A percentile compares a stretch with the other conserved stretches of the same genome.
These are phyloP conservation scores for Engraulis encrasicolus DNA, from an alignment of 2,113 vertebrate species.

Conservation along the genomic window DNA sequence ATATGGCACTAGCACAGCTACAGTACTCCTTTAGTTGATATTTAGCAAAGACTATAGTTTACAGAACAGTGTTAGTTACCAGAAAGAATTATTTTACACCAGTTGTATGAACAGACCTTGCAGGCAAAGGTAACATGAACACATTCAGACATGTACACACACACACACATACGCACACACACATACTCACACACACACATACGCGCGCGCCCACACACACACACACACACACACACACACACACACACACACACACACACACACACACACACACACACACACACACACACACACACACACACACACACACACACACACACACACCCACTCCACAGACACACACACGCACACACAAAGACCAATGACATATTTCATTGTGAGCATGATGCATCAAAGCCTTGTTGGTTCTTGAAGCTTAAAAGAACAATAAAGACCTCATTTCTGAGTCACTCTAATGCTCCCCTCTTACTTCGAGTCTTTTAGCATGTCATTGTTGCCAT, in stretches of 20 bases:
- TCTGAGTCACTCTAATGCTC: conserved; percentile 12
- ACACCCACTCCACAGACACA: background rate
- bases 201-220: background rate
- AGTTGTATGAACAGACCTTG: conserved; percentile 30
- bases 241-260: too few relatives aligned
- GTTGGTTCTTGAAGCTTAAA: conserved; percentile 21
- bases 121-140: conserved; percentile 33
- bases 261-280: too few relatives aligned
- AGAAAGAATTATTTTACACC: background rate
- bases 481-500: too few relatives aligned
- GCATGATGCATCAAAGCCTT: conserved; percentile 41
- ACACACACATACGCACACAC: background rate
- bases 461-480: background rate
- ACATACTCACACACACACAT: background rate
- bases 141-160: background rate
- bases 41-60: background rate
- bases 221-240: background rate
- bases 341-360: background rate
- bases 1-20: conserved; percentile 2
- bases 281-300: too few relatives aligned
- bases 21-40: background rate
- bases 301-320: background rate
- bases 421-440: conserved; percentile 18
- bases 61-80: background rate
- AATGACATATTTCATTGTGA: conserved; percentile 24